Percentiles rank a stretch among this genome's conserved stretches.
Evolutionary conservation across 2,113 vertebrate genomes (phyloP).

Genomic region (Lepus timidus): DNA sequence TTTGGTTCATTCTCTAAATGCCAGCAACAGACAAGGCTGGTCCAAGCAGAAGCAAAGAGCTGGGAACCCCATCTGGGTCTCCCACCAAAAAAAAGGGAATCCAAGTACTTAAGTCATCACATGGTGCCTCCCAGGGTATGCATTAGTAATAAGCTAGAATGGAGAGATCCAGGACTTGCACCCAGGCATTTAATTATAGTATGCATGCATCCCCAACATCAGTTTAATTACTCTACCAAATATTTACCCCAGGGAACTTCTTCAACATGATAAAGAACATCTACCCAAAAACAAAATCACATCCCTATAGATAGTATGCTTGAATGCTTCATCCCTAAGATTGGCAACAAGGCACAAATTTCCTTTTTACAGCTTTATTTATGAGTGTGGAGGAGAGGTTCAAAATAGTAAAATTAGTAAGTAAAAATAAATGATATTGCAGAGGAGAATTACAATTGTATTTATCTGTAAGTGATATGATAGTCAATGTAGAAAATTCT

Average conservation of each 20-base stretch:
- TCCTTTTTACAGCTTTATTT: not conserved
- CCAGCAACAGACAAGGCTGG: too few relatives aligned
- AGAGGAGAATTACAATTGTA: not conserved
- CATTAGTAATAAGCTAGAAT: too few relatives aligned
- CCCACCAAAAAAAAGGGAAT: too few relatives aligned
- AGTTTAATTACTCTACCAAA: too few relatives aligned
- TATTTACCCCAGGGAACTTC: not conserved
- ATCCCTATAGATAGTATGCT: not conserved
- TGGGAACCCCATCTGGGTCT: too few relatives aligned
- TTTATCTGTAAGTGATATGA: not conserved
- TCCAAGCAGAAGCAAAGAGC: too few relatives aligned
- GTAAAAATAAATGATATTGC: not conserved
- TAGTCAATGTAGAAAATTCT: not conserved
- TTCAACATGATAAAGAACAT: not conserved
- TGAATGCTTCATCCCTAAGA: not conserved
- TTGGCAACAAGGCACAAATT: not conserved
- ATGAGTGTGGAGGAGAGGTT: not conserved
- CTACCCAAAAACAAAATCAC: not conserved
- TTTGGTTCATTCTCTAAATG: too few relatives aligned
- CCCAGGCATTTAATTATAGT: too few relatives aligned
- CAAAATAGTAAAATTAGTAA: not conserved
- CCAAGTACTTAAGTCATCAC: too few relatives aligned
- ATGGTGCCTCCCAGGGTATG: too few relatives aligned
- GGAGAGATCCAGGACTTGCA: too few relatives aligned
- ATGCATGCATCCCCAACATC: too few relatives aligned